phyloP scores from a whole-genome alignment of 1,140 invertebrate species.

The Drosophila orena region DNA sequence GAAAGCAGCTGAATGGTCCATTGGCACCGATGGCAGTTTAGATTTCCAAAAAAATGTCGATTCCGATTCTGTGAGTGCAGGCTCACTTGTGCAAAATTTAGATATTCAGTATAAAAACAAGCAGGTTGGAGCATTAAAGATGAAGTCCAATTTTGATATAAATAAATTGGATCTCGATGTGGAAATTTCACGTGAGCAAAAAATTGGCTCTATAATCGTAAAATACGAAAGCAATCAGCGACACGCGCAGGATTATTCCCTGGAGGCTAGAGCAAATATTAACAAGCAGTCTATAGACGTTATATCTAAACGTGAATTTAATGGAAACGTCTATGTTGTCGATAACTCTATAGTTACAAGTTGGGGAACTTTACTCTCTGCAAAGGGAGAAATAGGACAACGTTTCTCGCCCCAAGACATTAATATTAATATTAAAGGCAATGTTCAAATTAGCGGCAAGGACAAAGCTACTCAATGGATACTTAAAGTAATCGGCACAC shows the following conservation, averaged over 20 bases:
- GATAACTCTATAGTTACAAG: conserved; percentile 68
- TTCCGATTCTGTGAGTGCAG: conserved; percentile 33
- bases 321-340: conserved; percentile 57
- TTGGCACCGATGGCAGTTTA: conserved; percentile 24
- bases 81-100: conserved; percentile 42
- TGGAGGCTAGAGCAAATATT: conserved; percentile 56
- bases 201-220: conserved; percentile 43
- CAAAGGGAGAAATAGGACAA: conserved; percentile 73
- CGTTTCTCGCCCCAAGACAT: conserved; percentile 62
- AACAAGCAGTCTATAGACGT: conserved; percentile 72
- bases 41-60: conserved; percentile 40
- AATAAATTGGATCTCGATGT: conserved; percentile 59
- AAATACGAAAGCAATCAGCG: conserved; percentile 66
- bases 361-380: conserved; percentile 62
- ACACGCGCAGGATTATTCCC: conserved; percentile 77
- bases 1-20: conserved; percentile 50
- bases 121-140: conserved; percentile 32
- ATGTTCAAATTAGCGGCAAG: conserved; percentile 51
- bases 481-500: conserved; percentile 66
- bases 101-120: conserved; percentile 54
- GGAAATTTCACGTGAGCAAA: conserved; percentile 52
- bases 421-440: conserved; percentile 66
- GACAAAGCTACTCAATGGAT: conserved; percentile 66
- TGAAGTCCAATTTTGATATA: conserved; percentile 33
- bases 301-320: conserved; percentile 53